Evolutionary conservation across 1,140 invertebrate species (phyloP).

Genomic region (Choristoneura fumiferana): DNA sequence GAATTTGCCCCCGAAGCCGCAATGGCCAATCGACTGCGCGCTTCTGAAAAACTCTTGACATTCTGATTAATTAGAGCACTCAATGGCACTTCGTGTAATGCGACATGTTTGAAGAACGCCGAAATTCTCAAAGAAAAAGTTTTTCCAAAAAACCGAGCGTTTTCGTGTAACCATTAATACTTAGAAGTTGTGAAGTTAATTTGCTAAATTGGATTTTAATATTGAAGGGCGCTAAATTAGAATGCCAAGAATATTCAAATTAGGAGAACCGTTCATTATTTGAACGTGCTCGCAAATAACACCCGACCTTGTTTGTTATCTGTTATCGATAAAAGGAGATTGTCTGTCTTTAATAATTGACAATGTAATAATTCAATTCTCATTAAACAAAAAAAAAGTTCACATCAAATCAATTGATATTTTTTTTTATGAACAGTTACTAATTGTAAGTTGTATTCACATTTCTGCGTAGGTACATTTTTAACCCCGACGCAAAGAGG

Average conservation of each 20-base stretch:
- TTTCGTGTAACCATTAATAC: slow-evolving; percentile 1
- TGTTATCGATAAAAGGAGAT: background rate
- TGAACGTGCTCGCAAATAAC: background rate
- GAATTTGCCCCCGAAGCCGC: background rate
- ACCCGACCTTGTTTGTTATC: background rate
- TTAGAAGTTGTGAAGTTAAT: slow-evolving; percentile 11
- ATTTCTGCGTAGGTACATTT: too few relatives aligned
- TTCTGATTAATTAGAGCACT: slow-evolving; percentile 13
- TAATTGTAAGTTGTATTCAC: too few relatives aligned
- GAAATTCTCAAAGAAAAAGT: background rate
- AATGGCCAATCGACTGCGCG: slow-evolving; percentile 3
- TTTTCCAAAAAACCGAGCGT: background rate
- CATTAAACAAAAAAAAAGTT: background rate
- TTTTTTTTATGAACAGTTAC: too few relatives aligned
- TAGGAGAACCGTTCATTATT: background rate
- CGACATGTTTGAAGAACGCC: slow-evolving; percentile 1
- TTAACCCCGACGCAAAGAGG: too few relatives aligned
- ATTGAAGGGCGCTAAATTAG: background rate
- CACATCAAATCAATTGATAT: slow-evolving; percentile 1
- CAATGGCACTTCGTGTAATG: background rate
- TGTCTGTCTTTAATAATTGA: background rate
- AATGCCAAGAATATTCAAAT: background rate
- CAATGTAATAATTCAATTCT: background rate
- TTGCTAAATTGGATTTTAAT: slow-evolving; percentile 4
- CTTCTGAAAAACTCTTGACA: slow-evolving; percentile 8